A percentile compares a stretch with the other conserved stretches of the same genome.
Conservation (phyloP, 2,797 vertebrate species). For the Picus viridis region DNA sequence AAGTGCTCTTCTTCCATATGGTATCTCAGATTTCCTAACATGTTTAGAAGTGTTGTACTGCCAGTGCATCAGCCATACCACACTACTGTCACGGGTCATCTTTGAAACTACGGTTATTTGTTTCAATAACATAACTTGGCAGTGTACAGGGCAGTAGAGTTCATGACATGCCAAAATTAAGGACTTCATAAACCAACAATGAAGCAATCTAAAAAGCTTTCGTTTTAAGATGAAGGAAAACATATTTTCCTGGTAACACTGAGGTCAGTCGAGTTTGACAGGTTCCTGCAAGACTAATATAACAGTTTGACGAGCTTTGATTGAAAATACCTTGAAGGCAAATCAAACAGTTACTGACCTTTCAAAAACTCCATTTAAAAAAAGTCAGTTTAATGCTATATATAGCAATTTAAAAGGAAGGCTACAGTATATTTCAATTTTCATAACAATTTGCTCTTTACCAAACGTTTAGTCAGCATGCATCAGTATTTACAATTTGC, state of each 20-base stretch:
- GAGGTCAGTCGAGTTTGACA: not conserved
- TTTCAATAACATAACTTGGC: not conserved
- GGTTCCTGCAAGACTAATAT: not conserved
- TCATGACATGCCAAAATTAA: not conserved
- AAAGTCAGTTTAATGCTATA: not conserved
- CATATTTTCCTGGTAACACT: not conserved
- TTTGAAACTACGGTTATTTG: not conserved
- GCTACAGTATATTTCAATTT: not conserved
- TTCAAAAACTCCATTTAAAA: not conserved
- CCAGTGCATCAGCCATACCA: not conserved
- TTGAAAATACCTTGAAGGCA: not conserved
- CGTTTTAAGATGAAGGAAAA: not conserved
- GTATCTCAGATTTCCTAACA: rapidly evolving
- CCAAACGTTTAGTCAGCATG: not conserved
- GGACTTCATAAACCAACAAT: not conserved
- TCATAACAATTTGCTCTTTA: not conserved
- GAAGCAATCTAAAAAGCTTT: not conserved
- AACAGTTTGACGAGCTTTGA: not conserved
- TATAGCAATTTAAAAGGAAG: not conserved
- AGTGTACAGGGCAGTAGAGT: not conserved
- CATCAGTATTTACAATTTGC: not conserved
- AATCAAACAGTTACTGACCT: not conserved
- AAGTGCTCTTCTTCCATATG: not conserved
- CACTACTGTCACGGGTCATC: not conserved
- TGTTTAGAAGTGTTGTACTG: not conserved